Conservation (phyloP, 2,113 vertebrate genomes). For the Progne subis region DNA sequence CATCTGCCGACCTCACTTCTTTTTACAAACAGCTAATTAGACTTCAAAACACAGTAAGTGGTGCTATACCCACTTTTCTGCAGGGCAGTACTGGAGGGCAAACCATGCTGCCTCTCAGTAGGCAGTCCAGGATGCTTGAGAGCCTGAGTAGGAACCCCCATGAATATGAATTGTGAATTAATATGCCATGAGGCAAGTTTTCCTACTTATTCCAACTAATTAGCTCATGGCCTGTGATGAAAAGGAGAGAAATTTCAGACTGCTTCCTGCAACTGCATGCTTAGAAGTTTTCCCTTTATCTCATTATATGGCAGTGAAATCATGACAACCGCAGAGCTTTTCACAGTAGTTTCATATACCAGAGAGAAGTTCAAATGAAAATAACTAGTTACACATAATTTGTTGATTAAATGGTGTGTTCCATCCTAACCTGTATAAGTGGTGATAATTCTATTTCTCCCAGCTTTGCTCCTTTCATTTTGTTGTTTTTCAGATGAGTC, state of each 20-base stretch:
- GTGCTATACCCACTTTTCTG: conserved; percentile 53
- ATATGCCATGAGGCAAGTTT: conserved; percentile 35
- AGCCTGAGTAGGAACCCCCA: conserved; percentile 34
- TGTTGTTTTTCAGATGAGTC: background rate
- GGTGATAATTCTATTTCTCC: background rate
- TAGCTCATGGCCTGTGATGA: conserved; percentile 42
- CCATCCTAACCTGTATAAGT: background rate
- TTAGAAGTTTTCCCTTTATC: conserved; percentile 9
- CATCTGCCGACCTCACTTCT: conserved; percentile 30
- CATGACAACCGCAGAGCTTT: background rate
- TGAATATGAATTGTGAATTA: conserved; percentile 56
- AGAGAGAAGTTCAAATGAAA: background rate
- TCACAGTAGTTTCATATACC: background rate
- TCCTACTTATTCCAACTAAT: conserved; percentile 34
- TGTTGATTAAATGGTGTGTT: background rate
- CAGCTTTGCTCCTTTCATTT: background rate
- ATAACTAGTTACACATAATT: background rate
- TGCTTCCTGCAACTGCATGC: background rate
- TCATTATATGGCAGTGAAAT: background rate
- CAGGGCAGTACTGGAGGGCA: conserved; percentile 41
- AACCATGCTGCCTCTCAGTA: conserved; percentile 53
- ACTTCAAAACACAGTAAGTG: conserved; percentile 66
- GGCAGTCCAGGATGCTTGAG: conserved; percentile 38
- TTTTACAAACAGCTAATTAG: conserved; percentile 63
- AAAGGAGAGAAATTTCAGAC: conserved; percentile 25